Evolutionary conservation across 1,140 invertebrate genomes (phyloP), one percentile per base, ranked within the genome.

Genomic region (Plodia interpunctella): DNA sequence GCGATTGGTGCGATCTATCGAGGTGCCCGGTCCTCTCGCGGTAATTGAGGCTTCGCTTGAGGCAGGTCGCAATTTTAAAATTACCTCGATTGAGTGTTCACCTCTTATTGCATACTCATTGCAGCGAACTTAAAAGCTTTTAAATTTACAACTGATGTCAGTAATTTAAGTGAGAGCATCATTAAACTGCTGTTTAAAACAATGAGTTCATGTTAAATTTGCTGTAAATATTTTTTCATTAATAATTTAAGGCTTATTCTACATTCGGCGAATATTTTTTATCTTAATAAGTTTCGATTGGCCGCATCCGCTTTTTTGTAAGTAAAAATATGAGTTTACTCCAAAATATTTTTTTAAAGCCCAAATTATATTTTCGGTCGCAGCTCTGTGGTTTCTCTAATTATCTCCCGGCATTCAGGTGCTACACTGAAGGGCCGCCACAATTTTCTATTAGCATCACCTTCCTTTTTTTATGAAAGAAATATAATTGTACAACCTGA

Each of bases 61-160:
- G 77, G 79, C 82, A 74, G 70, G 67, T 73, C 70, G 79, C 80
- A 78, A 83, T 86, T 84, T 86, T 78, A 74, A 83, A 84, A 88
- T 79, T 82, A 80, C 70, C 60, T 57, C 68, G 71, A 78, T 79
- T 74, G 71, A 75, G 76, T 76, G 70, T 68, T 75, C 70, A 73
- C 66, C 70, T 74, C 70, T 72, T 74, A 73, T 74, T 77, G 65
- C 64, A 20, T 53, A 65, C 54, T 59, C 56, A 53, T 35, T 50
- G 52, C 60, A 60, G 57, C 21, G 65, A 71, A 74, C 60, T 68
- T 70, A 70, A 78, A 68, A 68, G 66, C 61, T 68, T 76, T 74
- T 72, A 72, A 72, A 72, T 66, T 78, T 65, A 65, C 64, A 57
- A 52, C 60, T 50, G 32, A 69, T 68, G 62, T 57, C 60, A 57